A percentile compares a stretch with the other conserved stretches of the same genome.
These are phyloP conservation scores for Nemurella pictetii DNA, from an alignment of 2,888 invertebrate genomes.

Conservation along the genomic window DNA sequence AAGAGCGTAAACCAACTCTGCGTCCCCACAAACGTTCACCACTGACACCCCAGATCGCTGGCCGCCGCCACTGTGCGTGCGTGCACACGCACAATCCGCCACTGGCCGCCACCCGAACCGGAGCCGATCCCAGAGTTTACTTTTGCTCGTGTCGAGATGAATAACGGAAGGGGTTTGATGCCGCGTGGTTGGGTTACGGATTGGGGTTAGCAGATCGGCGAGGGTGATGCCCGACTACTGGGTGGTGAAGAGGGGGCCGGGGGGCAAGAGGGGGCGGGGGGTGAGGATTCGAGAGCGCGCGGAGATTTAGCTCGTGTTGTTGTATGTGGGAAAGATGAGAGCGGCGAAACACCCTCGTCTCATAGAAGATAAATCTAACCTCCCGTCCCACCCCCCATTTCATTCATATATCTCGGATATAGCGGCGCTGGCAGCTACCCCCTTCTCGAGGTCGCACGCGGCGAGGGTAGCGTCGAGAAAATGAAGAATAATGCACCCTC, in stretches of 20 bases:
- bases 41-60: neutral
- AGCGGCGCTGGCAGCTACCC: neutral
- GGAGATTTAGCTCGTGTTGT: conserved; percentile 6
- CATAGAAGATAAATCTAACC: neutral
- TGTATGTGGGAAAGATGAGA: conserved; percentile 11
- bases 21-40: neutral
- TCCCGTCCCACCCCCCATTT: neutral
- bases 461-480: neutral
- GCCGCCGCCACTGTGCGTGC: neutral
- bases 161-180: neutral
- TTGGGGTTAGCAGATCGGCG: neutral
- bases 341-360: conserved; percentile 21
- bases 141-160: neutral
- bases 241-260: neutral
- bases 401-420: neutral
- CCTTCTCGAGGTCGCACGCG: neutral
- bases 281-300: neutral
- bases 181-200: neutral
- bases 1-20: neutral
- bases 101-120: neutral
- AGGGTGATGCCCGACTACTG: neutral
- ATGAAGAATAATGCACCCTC: neutral
- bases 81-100: too few relatives aligned
- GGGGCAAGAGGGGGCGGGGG: neutral
- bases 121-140: neutral